Conservation (phyloP, 2,888 invertebrate species). For the Griposia aprilina region DNA sequence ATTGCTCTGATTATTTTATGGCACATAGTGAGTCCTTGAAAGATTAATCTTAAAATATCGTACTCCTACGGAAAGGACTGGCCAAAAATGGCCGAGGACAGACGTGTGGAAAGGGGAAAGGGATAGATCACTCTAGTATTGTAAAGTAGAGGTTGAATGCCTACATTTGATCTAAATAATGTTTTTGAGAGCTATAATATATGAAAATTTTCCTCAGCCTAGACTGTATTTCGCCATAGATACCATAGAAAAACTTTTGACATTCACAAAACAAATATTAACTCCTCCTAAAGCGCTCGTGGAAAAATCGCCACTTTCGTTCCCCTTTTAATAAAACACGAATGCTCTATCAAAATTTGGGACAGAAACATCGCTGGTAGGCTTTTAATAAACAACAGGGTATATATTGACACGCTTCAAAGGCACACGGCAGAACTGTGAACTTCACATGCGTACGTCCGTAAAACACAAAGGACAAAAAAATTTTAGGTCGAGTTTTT, state of each 20-base stretch:
- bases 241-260: not conserved
- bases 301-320: constrained; percentile 16
- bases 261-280: constrained; percentile 21
- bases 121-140: not conserved
- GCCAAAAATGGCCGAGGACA: not conserved
- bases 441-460: constrained; percentile 46
- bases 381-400: constrained; percentile 61
- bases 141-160: not conserved
- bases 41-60: not conserved
- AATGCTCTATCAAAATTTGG: constrained; percentile 44
- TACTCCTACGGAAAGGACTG: not conserved
- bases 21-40: not conserved
- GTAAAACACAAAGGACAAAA: constrained; percentile 46
- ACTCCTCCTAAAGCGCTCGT: not conserved
- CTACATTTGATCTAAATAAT: not conserved
- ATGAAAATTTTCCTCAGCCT: not conserved
- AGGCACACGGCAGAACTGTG: constrained; percentile 48
- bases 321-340: constrained; percentile 49
- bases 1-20: not conserved
- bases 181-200: not conserved
- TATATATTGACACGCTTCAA: constrained; percentile 66
- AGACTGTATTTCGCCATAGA: not conserved
- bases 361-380: constrained; percentile 21
- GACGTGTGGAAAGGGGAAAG: not conserved
- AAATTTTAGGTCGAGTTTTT: constrained; percentile 32